Evolutionary conservation across 2,797 vertebrate genomes (phyloP), one percentile per base, ranked within the genome.

Genomic region (Gymnocypris eckloni): DNA sequence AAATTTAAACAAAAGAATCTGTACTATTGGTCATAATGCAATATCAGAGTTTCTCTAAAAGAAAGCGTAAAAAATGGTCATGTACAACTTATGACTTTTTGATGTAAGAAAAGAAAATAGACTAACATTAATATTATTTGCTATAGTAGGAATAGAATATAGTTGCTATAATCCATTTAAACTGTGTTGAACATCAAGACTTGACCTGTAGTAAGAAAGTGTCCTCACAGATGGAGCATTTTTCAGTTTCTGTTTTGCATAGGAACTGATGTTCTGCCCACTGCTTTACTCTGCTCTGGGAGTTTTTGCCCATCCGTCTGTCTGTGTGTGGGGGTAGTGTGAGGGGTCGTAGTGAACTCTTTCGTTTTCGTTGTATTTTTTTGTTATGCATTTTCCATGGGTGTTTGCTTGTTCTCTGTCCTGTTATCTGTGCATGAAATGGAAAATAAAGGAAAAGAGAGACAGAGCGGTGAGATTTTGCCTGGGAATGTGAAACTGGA

Each of bases 201-300:
- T 18, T 56, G 78, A 61, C 15, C 20, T 37, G 10, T 4, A 41
- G 25, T 73, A 59, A 69, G 50, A 80, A 67, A 81, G 41, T 43
- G 43, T 69, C 39, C 61, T 76, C 59, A 33, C 77, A 79, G 22
- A 33, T 2, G 61, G n/a, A 85, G 81, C 43, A 0, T 28, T 84
- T 86, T 81, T 88, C 87, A 67, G 89, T 87, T 88, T 84, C 87
- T 90, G 86, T 77, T 90, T 90, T 90, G 89, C 89, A 90, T 90
- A 82, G 77, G 50, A 54, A 81, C 50, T 75, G 41, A 48, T 76
- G 69, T 56, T 28, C 73, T 48, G 86, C 41, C 18, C 76, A 76
- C 66, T 79, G 43, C 18, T 70, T 52, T 20, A 79, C 37, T 75
- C 56, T 0, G 67, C 48, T 22, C 20, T 72, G 69, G 69, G 69